Base-by-base conservation (phyloP, 2,888 invertebrate genomes). In the Hoplodrina ambigua region DNA sequence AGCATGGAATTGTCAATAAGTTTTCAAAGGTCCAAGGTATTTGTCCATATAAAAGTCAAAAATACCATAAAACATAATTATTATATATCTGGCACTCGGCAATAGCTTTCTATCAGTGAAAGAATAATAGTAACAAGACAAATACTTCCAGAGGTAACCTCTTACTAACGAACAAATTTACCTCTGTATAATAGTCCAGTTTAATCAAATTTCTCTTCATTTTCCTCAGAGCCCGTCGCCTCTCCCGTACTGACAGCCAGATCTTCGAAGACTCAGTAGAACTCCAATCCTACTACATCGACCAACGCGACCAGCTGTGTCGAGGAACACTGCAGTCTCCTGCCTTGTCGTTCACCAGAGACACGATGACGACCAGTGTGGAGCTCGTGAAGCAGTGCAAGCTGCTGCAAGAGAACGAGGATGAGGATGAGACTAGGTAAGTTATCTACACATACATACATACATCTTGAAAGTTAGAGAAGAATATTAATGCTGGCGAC, bases 191-290 rank as follows among this genome's bases (percentile, higher is more conserved):
- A 17, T 17, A 17, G 17, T 17, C 17, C 6, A 46, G 4, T 5
- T 46, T 46, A 41, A 41, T 46, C 5, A 17, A 41, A 1, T 41
- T 46, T 17, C 15, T 17, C 17, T 46, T 17, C 17, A 46, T 41
- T 13, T 13, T 71, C 78, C 62, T 7, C 87, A 96, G 98, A 84
- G 99, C 99, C 0, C 97, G 99, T 4, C 97, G 97, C 72, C 95
- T 99, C 0, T 98, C 99, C 0, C 97, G 99, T 17, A 98, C 98
- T 0, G 99, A 99, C 94, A 99, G 99, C 4, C 98, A 98, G 90
- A 97, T 99, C 57, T 99, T 99, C 94, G 99, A 99, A 89, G 99
- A 99, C 93, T 98, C 99, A 0, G 97, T 99, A 44, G 99, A 99
- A 87, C 96, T 99, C 62, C 99, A 99, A 92, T 97, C 97, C 15